These are phyloP conservation scores for Nezara viridula DNA, from an alignment of 2,888 invertebrate species.

Conservation along the genomic window DNA sequence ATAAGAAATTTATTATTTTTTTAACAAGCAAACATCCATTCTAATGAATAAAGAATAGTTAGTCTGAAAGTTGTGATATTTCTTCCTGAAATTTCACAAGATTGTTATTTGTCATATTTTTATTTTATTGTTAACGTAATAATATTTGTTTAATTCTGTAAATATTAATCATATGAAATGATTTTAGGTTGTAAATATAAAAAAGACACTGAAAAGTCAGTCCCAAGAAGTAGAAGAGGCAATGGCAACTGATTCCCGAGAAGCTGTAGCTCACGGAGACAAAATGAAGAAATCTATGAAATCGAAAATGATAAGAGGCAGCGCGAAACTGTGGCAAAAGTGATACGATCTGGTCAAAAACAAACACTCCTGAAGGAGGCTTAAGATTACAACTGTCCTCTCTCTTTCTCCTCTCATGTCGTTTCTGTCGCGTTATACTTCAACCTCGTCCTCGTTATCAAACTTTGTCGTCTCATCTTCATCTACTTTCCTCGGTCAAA, in stretches of 20 bases:
- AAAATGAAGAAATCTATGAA: conserved; percentile 74
- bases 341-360: conserved; percentile 63
- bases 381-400: conserved; percentile 3
- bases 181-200: conserved; percentile 84
- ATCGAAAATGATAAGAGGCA: conserved; percentile 77
- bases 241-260: conserved; percentile 81
- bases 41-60: too few relatives aligned
- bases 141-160: too few relatives aligned
- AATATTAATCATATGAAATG: not conserved
- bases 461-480: not conserved
- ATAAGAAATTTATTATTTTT: too few relatives aligned
- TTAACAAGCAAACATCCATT: too few relatives aligned
- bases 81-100: too few relatives aligned
- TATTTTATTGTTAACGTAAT: too few relatives aligned
- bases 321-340: conserved; percentile 78
- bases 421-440: not conserved
- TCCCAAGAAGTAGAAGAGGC: conserved; percentile 86
- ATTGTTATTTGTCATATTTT: not conserved
- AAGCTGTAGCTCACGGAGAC: conserved; percentile 74
- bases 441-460: not conserved
- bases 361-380: conserved; percentile 56
- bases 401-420: not conserved
- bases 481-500: not conserved
- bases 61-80: too few relatives aligned
- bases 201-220: conserved; percentile 89